Evolutionary conservation across 2,113 vertebrate genomes (phyloP).

Genomic region (Caranx ignobilis): DNA sequence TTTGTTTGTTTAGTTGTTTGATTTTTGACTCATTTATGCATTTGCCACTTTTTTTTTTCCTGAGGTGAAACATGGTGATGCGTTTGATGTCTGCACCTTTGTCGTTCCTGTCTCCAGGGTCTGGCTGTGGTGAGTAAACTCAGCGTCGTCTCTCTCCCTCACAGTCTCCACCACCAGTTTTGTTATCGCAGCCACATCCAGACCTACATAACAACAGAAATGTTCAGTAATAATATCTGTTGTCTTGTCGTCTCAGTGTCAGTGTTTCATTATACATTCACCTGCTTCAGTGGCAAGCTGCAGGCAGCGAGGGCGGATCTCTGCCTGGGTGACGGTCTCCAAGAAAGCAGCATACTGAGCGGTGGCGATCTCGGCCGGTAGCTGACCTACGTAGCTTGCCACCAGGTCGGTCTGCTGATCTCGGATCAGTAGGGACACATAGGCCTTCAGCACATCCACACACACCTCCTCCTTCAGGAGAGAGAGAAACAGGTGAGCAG

Average conservation of each 20-base stretch:
- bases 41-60: too few species aligned
- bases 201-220: slow-evolving; percentile 52
- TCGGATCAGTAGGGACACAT: slow-evolving; percentile 87
- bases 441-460: slow-evolving; percentile 90
- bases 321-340: slow-evolving; percentile 90
- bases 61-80: too few species aligned
- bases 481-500: slow-evolving; percentile 4
- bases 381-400: slow-evolving; percentile 94
- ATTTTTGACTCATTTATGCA: too few species aligned
- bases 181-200: slow-evolving; percentile 87
- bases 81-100: slow-evolving; percentile 44
- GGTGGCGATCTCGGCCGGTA: slow-evolving; percentile 89
- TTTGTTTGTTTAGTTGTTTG: too few species aligned
- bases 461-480: slow-evolving; percentile 89
- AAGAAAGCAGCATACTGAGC: slow-evolving; percentile 92
- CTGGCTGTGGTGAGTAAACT: slow-evolving; percentile 71
- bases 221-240: slow-evolving; percentile 21
- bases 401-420: slow-evolving; percentile 91
- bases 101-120: slow-evolving; percentile 71
- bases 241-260: background rate
- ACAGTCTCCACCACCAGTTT: slow-evolving; percentile 94
- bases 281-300: slow-evolving; percentile 92
- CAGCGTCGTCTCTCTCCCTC: slow-evolving; percentile 83
- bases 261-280: slow-evolving; percentile 63
- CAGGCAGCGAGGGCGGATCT: slow-evolving; percentile 90